These are phyloP conservation scores for Andricus curvator DNA, from an alignment of 2,888 invertebrate species.

Conservation along the genomic window DNA sequence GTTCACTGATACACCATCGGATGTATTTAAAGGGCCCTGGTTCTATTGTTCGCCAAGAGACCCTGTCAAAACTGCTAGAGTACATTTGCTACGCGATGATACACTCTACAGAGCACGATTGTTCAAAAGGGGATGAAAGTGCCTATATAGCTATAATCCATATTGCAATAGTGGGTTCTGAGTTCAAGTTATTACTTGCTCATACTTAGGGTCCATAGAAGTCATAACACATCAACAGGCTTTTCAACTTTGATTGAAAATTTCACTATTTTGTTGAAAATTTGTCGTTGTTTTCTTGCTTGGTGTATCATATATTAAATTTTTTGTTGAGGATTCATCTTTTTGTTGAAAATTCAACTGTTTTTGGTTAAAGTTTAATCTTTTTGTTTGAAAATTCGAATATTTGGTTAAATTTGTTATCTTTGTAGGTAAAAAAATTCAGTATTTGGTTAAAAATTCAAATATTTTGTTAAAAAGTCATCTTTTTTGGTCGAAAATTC, in stretches of 20 bases:
- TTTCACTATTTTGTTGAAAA: too few species aligned
- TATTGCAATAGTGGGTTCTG: conserved; percentile 32
- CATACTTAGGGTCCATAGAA: background rate
- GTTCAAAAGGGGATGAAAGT: conserved; percentile 27
- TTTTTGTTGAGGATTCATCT: too few species aligned
- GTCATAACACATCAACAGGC: background rate
- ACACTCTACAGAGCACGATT: conserved; percentile 25
- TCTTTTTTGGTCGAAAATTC: too few species aligned
- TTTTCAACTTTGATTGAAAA: background rate
- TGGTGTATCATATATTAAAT: too few species aligned
- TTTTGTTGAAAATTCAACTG: too few species aligned
- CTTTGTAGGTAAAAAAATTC: too few species aligned
- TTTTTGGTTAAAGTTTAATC: too few species aligned
- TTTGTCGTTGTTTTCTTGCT: too few species aligned
- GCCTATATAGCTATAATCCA: conserved; percentile 6
- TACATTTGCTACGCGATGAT: conserved; percentile 72
- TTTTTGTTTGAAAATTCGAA: too few species aligned
- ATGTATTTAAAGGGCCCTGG: conserved; percentile 59
- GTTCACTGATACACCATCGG: conserved; percentile 71
- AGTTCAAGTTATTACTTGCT: conserved; percentile 12
- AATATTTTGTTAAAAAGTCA: too few species aligned
- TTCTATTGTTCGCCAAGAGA: conserved; percentile 63
- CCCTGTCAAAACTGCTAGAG: conserved; percentile 73
- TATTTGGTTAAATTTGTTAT: too few species aligned
- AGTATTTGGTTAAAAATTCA: too few species aligned